Conservation (phyloP, 2,888 invertebrate genomes). For the Trachelus troglodyta region DNA sequence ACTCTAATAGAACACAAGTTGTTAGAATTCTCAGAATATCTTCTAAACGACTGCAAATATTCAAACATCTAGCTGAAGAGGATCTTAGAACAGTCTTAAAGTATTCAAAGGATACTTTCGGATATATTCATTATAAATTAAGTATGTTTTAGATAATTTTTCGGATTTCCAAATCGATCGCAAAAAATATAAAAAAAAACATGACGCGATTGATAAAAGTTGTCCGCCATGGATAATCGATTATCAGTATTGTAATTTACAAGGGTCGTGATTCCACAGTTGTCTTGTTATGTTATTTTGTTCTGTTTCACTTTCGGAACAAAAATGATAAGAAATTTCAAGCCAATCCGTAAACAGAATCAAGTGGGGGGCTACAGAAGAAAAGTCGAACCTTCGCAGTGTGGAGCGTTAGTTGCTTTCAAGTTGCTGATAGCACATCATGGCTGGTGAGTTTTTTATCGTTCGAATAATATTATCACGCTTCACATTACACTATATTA, state of each 20-base stretch:
- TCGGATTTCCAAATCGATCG: not conserved
- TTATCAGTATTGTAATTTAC: not conserved
- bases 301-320: not conserved
- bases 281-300: not conserved
- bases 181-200: not conserved
- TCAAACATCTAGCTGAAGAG: not conserved
- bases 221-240: not conserved
- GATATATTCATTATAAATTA: not conserved
- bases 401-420: not conserved
- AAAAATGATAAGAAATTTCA: not conserved
- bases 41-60: not conserved
- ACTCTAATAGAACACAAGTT: no score
- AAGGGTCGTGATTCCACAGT: not conserved
- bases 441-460: conserved; percentile 45
- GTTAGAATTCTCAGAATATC: not conserved
- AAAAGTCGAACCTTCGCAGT: not conserved
- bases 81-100: not conserved
- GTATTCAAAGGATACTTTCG: not conserved
- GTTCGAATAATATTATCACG: not conserved
- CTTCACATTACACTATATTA: not conserved
- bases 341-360: not conserved
- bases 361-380: not conserved
- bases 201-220: not conserved
- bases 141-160: not conserved
- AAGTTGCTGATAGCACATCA: conserved; percentile 16